Evolutionary conservation across 2,113 vertebrate species (phyloP).

Genomic region (Cygnus atratus): DNA sequence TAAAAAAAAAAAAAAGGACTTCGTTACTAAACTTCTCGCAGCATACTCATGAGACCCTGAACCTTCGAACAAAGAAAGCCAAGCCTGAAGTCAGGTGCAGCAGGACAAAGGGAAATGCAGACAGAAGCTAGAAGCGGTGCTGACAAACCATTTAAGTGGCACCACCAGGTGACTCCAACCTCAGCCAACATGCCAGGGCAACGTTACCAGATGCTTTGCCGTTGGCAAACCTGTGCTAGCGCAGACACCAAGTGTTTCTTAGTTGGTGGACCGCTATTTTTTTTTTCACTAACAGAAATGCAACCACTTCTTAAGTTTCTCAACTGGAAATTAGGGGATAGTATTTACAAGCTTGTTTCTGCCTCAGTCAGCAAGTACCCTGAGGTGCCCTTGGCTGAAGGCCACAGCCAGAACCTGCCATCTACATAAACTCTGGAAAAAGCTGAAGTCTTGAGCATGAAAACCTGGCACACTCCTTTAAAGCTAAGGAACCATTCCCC

Average conservation of each 20-base stretch:
- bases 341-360: not conserved
- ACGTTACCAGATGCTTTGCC: rapidly evolving
- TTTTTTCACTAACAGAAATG: not conserved
- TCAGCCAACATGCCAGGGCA: not conserved
- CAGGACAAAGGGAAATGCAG: not conserved
- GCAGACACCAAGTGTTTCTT: not conserved
- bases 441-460: not conserved
- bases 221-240: not conserved
- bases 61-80: not conserved
- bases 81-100: not conserved
- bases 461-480: not conserved
- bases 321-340: not conserved
- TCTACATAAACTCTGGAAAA: not conserved
- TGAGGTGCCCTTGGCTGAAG: not conserved
- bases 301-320: not conserved
- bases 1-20: not conserved
- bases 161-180: not conserved
- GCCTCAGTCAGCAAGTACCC: not conserved
- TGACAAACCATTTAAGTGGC: not conserved
- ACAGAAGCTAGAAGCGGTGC: not conserved
- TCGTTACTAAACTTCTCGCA: not conserved
- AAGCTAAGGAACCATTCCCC: not conserved
- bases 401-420: not conserved
- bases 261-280: not conserved
- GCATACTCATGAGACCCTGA: not conserved